Conservation (phyloP, 2,888 invertebrate species). For the Orchesellides sinensis region DNA sequence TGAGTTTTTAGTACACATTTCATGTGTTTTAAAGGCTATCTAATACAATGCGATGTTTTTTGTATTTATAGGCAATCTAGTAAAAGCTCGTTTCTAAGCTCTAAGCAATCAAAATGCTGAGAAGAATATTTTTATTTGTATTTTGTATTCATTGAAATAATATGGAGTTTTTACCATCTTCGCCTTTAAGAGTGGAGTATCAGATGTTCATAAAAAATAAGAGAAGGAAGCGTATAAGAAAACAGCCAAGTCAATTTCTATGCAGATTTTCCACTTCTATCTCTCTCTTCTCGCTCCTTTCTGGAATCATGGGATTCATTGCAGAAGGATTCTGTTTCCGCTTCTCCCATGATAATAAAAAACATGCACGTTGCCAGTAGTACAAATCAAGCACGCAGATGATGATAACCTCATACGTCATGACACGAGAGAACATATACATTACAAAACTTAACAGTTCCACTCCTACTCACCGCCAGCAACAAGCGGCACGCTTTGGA, state of each 20-base stretch:
- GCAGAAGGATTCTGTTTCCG: slow-evolving; percentile 14
- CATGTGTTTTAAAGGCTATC: too few relatives aligned
- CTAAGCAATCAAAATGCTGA: too few relatives aligned
- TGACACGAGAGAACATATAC: background rate
- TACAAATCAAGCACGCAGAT: background rate
- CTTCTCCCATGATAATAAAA: slow-evolving; percentile 7
- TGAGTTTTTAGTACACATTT: too few relatives aligned
- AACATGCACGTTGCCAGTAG: background rate
- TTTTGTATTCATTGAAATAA: background rate
- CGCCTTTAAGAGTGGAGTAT: background rate
- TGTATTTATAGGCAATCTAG: too few relatives aligned
- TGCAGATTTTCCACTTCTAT: slow-evolving; percentile 5
- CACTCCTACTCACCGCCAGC: background rate
- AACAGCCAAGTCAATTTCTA: slow-evolving; percentile 18
- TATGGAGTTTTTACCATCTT: background rate
- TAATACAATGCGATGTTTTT: too few relatives aligned
- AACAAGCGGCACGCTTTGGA: slow-evolving; percentile 5
- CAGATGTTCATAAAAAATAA: background rate
- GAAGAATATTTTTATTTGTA: too few relatives aligned
- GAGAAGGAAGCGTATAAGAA: background rate
- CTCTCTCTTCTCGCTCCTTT: too few relatives aligned
- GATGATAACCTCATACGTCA: slow-evolving; percentile 4
- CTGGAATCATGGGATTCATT: background rate
- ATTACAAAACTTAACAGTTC: too few relatives aligned
- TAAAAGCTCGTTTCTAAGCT: too few relatives aligned